A percentile compares a stretch with the other conserved stretches of the same genome.
Evolutionary conservation across 2,113 vertebrate species (phyloP).

Genomic region (Cryptotis parvus): DNA sequence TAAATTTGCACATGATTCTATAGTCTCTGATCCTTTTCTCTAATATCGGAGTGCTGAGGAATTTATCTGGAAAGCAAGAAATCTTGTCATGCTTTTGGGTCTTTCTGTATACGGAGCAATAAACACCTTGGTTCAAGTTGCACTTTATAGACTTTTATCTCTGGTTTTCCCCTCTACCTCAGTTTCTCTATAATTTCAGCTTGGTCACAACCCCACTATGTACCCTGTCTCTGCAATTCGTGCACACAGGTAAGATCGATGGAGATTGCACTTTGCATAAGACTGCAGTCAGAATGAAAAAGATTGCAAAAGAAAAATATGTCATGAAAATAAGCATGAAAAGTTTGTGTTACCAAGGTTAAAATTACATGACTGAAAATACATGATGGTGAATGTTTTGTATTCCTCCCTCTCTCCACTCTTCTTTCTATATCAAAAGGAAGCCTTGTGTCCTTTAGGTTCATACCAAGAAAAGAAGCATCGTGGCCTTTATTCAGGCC

Average conservation of each 20-base stretch:
- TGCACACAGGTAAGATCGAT: background rate
- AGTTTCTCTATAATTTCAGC: background rate
- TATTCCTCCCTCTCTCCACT: slow-evolving; percentile 19
- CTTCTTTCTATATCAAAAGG: slow-evolving; percentile 49
- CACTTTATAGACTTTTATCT: background rate
- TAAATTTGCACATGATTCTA: slow-evolving; percentile 3
- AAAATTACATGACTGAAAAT: slow-evolving; percentile 54
- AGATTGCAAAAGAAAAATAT: background rate
- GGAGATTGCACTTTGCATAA: background rate
- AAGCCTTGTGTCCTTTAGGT: slow-evolving; percentile 9
- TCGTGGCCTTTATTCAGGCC: slow-evolving; percentile 37
- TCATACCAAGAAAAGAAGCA: too few species aligned
- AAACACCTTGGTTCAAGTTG: background rate
- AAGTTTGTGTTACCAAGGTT: slow-evolving; percentile 34
- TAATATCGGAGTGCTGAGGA: background rate
- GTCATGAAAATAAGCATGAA: slow-evolving; percentile 2
- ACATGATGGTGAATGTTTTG: background rate
- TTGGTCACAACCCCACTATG: background rate
- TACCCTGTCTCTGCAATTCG: background rate
- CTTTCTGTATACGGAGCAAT: slow-evolving; percentile 33
- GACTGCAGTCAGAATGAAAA: background rate
- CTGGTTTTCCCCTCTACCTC: background rate
- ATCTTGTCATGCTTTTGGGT: background rate
- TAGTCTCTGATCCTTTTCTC: slow-evolving; percentile 5
- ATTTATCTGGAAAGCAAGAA: background rate